A percentile compares a stretch with the other conserved stretches of the same genome.
Conservation (phyloP, 2,113 vertebrate species). For the Acrocephalus kingi region DNA sequence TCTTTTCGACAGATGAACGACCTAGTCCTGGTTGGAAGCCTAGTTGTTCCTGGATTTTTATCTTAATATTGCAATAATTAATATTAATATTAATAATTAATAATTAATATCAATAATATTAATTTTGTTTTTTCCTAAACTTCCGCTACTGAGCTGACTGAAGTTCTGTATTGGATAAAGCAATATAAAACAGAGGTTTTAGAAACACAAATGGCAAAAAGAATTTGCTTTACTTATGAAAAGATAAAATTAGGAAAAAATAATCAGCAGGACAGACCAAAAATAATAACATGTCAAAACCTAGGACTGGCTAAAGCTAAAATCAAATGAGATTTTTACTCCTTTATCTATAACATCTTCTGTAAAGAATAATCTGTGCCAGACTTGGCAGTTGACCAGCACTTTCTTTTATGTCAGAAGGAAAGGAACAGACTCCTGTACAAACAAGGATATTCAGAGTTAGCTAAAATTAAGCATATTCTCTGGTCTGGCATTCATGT, state of each 20-base stretch:
- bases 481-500: background rate
- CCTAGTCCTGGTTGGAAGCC: background rate
- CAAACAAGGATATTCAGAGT: background rate
- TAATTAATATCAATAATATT: too few species aligned
- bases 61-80: background rate
- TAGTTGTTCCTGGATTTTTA: background rate
- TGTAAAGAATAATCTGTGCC: background rate
- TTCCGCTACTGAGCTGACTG: background rate
- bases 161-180: background rate
- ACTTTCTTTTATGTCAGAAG: background rate
- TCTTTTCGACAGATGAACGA: background rate
- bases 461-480: background rate
- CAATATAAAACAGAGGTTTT: background rate
- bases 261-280: background rate
- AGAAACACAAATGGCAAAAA: background rate
- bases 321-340: background rate
- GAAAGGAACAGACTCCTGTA: background rate
- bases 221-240: background rate
- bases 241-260: background rate
- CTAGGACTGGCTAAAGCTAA: background rate
- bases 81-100: too few species aligned
- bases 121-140: rapidly evolving
- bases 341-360: background rate
- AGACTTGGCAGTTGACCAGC: background rate
- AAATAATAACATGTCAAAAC: background rate